Conservation (phyloP, 1,140 invertebrate genomes). For the Hycleus cichorii region DNA sequence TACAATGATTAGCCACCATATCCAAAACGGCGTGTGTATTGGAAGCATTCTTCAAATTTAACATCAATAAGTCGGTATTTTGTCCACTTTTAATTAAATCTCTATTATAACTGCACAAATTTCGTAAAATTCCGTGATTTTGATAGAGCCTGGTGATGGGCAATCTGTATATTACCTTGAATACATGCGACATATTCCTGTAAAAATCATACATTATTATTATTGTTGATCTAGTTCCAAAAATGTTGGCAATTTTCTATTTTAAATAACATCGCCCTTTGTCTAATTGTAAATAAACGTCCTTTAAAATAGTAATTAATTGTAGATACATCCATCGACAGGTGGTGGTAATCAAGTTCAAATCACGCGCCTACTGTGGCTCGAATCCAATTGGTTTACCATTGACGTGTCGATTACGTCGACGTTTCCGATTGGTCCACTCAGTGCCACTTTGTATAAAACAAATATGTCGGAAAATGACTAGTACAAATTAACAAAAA, state of each 20-base stretch:
- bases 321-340: too few species aligned
- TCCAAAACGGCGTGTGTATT: conserved; percentile 23
- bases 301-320: neutral
- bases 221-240: neutral
- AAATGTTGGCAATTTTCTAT: too few species aligned
- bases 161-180: neutral
- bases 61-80: conserved; percentile 24
- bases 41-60: conserved; percentile 27
- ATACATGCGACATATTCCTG: conserved; percentile 9
- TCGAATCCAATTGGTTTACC: conserved; percentile 20
- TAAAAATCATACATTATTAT: conserved; percentile 1
- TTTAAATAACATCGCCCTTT: neutral
- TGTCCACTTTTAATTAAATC: neutral
- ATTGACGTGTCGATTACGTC: conserved; percentile 12
- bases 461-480: conserved; percentile 34
- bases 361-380: neutral
- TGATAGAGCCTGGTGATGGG: neutral
- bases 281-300: conserved; percentile 8
- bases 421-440: conserved; percentile 12
- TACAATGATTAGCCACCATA: conserved; percentile 24
- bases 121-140: conserved; percentile 1
- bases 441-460: conserved; percentile 20
- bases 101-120: conserved; percentile 2
- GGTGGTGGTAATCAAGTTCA: too few species aligned
- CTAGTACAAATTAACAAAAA: conserved; percentile 31